Conservation (phyloP, 37 sponge, comb jelly and placozoan species). For the Hexactinellida sp. region DNA sequence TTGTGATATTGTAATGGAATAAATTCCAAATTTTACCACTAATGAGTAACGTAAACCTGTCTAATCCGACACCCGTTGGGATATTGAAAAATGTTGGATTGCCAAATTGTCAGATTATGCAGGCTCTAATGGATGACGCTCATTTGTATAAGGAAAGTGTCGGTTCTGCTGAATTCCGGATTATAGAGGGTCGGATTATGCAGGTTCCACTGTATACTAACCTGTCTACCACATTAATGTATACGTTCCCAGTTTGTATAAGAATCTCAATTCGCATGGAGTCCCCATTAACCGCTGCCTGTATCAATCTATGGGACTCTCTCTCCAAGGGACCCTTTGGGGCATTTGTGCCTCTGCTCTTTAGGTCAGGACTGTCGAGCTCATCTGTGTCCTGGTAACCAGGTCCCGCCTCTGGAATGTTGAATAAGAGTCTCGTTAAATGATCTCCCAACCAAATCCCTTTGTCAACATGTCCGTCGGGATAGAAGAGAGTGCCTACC, state of each 20-base stretch:
- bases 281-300: conserved; percentile 32
- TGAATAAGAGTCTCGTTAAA: conserved; percentile 41
- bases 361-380: conserved; percentile 27
- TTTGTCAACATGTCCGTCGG: conserved; percentile 44
- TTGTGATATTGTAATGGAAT: too few species aligned
- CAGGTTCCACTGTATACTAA: too few species aligned
- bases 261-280: conserved; percentile 2
- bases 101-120: too few species aligned
- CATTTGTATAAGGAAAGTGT: too few species aligned
- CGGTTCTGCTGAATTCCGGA: too few species aligned
- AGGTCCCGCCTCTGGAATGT: conserved; percentile 31
- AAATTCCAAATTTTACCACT: too few species aligned
- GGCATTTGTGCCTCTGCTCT: conserved; percentile 17
- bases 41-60: too few species aligned
- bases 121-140: too few species aligned
- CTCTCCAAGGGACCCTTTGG: conserved; percentile 52
- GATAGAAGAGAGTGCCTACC: conserved; percentile 29
- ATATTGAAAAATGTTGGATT: too few species aligned
- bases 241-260: conserved; percentile 25
- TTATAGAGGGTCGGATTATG: too few species aligned
- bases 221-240: conserved; percentile 56
- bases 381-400: background rate
- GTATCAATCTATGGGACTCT: conserved; percentile 56
- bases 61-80: too few species aligned
- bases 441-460: conserved; percentile 61